Evolutionary conservation across 2,888 invertebrate species (phyloP), one percentile per base, ranked within the genome.

Genomic region (Nephrocerus scutellatus): DNA sequence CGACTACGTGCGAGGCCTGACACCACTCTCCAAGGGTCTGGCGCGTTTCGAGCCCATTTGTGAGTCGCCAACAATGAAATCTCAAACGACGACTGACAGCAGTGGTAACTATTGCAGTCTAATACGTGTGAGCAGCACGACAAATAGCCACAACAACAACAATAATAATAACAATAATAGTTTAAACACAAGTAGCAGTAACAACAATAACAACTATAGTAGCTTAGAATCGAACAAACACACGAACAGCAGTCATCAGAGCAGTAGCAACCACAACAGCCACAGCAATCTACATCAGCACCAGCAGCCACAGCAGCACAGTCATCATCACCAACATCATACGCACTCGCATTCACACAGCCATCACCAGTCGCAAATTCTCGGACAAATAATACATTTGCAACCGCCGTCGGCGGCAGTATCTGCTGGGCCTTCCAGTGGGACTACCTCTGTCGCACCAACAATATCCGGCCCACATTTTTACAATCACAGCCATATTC

Each of bases 1-100:
- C 63, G 91, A 92, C 63, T 95, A 93, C 65, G 91, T 95, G 0
- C 75, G 93, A 46, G 92, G 93, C 2, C 84, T 93, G 53, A 91
- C 91, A 34, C 90, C 90, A 2, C 74, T 90, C 19, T 90, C 92
- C 5, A 87, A 88, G 64, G 84, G 79, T 57, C 64, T 54, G 65
- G 71, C 63, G 53, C 70, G 54, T 50, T 73, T 56, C 62, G 73
- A 57, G 56, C 72, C 55, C 26, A 72, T 72, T 24, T 70, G 70
- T 22, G 72, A 68, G 65, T 70, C 59, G 56, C 70, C 55, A 51
- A 62, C 63, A n/a, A 51, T 66, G 15, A 65, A 67, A 44, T 68
- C 66, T 29, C 67, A 68, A 47, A 60, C 65, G 39, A 66, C 66
- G 30, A 64, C 60, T 43, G 42, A 37, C n/a, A 65, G 62, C 45